Evolutionary conservation across 2,888 invertebrate genomes (phyloP).

Genomic region (Plemyria rubiginata): DNA sequence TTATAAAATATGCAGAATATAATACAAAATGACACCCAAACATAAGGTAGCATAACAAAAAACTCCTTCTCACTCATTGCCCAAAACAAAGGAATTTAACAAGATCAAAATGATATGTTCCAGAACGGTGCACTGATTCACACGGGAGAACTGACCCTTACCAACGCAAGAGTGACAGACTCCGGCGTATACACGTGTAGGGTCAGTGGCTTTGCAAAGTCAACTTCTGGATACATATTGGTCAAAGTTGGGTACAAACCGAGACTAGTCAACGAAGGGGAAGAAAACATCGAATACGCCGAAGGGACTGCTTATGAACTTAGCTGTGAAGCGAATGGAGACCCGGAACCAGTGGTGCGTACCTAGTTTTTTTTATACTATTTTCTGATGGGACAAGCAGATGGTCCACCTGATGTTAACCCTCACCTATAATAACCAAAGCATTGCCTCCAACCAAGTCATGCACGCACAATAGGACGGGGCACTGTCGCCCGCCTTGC

Average conservation of each 20-base stretch:
- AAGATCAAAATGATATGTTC: conserved; percentile 25
- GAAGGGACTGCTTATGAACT: conserved; percentile 40
- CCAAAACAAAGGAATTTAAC: no score
- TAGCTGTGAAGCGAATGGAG: conserved; percentile 52
- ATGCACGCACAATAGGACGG: no score
- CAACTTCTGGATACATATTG: conserved; percentile 43
- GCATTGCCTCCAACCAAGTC: no score
- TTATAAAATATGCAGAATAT: no score
- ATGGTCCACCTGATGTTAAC: no score
- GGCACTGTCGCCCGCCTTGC: no score
- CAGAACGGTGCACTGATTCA: conserved; percentile 48
- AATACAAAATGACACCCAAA: no score
- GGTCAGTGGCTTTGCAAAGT: conserved; percentile 47
- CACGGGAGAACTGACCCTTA: conserved; percentile 44
- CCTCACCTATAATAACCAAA: no score
- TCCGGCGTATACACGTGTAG: conserved; percentile 62
- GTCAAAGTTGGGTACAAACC: conserved; percentile 58
- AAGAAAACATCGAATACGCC: conserved; percentile 45
- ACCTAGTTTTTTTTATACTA: no score
- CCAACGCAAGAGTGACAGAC: conserved; percentile 44
- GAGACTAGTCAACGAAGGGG: conserved; percentile 44
- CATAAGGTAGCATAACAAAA: no score
- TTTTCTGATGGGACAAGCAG: no score
- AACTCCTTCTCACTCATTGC: no score
- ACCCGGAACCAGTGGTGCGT: conserved; percentile 54